phyloP scores from a whole-genome alignment of 2,797 vertebrate genomes.

The Typhlichthys eigenmanni region DNA sequence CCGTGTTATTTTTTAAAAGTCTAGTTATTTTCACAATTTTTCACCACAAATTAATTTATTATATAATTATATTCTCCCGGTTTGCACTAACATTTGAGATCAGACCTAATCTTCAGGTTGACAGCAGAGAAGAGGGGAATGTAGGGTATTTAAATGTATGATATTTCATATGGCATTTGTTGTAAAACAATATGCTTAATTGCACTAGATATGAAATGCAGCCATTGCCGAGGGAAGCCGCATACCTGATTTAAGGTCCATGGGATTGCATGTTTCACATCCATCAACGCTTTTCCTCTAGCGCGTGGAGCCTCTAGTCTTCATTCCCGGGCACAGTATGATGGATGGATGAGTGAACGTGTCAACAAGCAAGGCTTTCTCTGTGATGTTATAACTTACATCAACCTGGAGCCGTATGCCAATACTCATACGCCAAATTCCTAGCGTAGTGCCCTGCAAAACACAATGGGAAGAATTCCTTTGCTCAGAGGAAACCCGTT shows the following conservation, averaged over 20 bases:
- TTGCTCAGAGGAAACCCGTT: slow-evolving; percentile 42
- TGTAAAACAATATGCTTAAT: not conserved
- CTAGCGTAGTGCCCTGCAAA: slow-evolving; percentile 38
- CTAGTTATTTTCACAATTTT: too few species aligned
- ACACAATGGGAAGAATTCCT: slow-evolving; percentile 28
- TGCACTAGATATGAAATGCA: slow-evolving; percentile 15
- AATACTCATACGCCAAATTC: slow-evolving; percentile 35
- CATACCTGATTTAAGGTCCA: slow-evolving; percentile 51
- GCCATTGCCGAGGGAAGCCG: slow-evolving; percentile 30
- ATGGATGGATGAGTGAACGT: slow-evolving; percentile 36
- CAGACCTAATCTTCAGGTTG: not conserved
- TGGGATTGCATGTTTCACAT: slow-evolving; percentile 46
- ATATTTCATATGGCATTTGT: not conserved
- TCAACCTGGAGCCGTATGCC: slow-evolving; percentile 22
- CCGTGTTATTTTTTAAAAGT: too few species aligned
- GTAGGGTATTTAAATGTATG: not conserved
- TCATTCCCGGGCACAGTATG: slow-evolving; percentile 25
- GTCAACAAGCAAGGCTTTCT: slow-evolving; percentile 34
- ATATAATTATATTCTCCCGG: too few species aligned
- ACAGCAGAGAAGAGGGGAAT: slow-evolving; percentile 11
- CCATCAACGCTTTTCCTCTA: slow-evolving; percentile 43
- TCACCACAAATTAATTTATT: too few species aligned
- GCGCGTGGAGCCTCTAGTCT: slow-evolving; percentile 29
- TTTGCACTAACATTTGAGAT: not conserved
- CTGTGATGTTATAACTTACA: slow-evolving; percentile 38